Base-by-base conservation (phyloP, 30 jellyfish, hydroid and myxozoan genomes). In the Mastigias papua region DNA sequence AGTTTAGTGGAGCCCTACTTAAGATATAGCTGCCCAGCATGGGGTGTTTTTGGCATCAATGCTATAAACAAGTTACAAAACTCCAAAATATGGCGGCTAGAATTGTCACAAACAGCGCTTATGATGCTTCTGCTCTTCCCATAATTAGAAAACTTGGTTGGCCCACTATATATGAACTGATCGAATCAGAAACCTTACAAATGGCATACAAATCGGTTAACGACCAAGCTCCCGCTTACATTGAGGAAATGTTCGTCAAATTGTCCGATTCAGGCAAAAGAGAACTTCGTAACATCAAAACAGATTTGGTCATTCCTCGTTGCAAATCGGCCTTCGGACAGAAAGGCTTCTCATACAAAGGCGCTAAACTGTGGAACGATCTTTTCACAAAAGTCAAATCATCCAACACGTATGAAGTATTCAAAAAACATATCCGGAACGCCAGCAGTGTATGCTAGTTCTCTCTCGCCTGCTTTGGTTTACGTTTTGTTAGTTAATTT, bases 21-120 rank as follows among this genome's bases (percentile, higher is more conserved):
- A 15, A 13, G 34, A 33, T 31, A 19, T 10, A 28, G 82, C 23
- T 33, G 82, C 66, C 30, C 34, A n/a, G 82, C 34, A 23, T 7
- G 67, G 65, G 82, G 74, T 2, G 42, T 17, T 63, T 22, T 17
- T 63, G 74, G 74, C 7, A 25, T 17, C 46, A n/a, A 7, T 63
- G 42, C 13, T n/a, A 63, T 17, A n/a, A 25, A 63, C 23, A 19
- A 17, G 15, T 20, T 63, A 26, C 74, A 63, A 63, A 63, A 27
- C 86, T 46, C 50, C 73, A 74, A 74, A 48, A 74, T 25, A 23
- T 50, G 0, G 71, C 86, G 26, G 35, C 62, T 0, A 74, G 86
- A 29, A 74, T 74, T 28, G 86, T 74, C 19, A 37, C 74, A 7
- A 74, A 46, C 54, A 74, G 86, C 32, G 30, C 73, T n/a, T 74